phyloP scores from a whole-genome alignment of 1,140 invertebrate genomes.

The Drosophila santomea region DNA sequence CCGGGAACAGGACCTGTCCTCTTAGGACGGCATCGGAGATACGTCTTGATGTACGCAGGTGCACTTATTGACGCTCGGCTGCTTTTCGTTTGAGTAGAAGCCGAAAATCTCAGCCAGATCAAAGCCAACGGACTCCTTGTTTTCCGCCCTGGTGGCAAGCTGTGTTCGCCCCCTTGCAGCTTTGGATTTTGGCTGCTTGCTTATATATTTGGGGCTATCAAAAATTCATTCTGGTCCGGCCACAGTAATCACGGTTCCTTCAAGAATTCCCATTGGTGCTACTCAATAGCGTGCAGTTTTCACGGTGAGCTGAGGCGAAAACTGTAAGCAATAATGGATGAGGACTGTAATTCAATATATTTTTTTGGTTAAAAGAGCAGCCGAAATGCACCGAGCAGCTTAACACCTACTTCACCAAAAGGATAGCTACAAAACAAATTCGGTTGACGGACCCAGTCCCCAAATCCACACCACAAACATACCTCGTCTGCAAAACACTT shows the following conservation, averaged over 20 bases:
- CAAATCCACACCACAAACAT: constrained; percentile 21
- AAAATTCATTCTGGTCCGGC: constrained; percentile 55
- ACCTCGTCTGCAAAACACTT: constrained; percentile 76
- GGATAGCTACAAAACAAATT: constrained; percentile 19
- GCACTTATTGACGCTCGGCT: constrained; percentile 78
- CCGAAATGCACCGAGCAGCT: constrained; percentile 18
- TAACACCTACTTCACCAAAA: neutral
- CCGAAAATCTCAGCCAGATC: constrained; percentile 78
- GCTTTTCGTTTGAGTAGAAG: constrained; percentile 74
- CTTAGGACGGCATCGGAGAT: constrained; percentile 8
- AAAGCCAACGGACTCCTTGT: constrained; percentile 57
- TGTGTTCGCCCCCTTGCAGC: constrained; percentile 50
- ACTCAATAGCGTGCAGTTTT: constrained; percentile 40
- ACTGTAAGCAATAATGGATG: constrained; percentile 25
- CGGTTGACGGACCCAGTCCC: constrained; percentile 21
- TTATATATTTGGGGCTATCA: constrained; percentile 69
- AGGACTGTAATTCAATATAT: constrained; percentile 13
- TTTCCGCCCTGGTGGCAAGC: constrained; percentile 6
- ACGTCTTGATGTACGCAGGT: constrained; percentile 74
- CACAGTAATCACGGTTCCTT: constrained; percentile 66
- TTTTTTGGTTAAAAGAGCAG: neutral
- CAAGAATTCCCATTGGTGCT: constrained; percentile 28
- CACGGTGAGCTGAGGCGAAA: constrained; percentile 33
- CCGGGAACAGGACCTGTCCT: neutral
- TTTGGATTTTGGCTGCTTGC: constrained; percentile 46